Conservation (phyloP, 1,140 invertebrate species). For the Zaprionus camerounensis region DNA sequence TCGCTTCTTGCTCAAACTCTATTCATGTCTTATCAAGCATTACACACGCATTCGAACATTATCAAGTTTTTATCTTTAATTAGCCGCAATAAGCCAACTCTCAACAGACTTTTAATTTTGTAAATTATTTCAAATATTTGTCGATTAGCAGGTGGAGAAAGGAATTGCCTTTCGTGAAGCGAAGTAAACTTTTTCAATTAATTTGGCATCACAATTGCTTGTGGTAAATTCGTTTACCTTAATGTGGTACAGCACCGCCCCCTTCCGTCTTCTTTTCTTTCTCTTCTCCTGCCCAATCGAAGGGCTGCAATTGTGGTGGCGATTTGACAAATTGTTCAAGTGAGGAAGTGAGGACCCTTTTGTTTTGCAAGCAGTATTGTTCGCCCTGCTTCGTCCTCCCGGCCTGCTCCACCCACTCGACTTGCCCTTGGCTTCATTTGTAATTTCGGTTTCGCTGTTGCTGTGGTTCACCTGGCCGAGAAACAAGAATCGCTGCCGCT, state of each 20-base stretch:
- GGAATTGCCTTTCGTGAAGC: conserved; percentile 27
- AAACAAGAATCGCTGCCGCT: background rate
- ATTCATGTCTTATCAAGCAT: background rate
- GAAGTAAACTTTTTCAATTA: conserved; percentile 77
- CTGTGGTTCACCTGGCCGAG: conserved; percentile 8
- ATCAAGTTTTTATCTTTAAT: conserved; percentile 43
- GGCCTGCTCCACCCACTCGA: background rate
- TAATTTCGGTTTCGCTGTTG: conserved; percentile 55
- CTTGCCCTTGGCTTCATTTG: conserved; percentile 58
- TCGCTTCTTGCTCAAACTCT: background rate
- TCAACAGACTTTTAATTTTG: conserved; percentile 54
- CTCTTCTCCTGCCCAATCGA: conserved; percentile 45
- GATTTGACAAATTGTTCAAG: conserved; percentile 78
- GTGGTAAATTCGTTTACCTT: conserved; percentile 48
- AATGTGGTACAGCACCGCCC: conserved; percentile 30
- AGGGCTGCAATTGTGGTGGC: conserved; percentile 75
- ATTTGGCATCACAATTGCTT: conserved; percentile 52
- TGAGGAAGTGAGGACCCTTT: conserved; percentile 64
- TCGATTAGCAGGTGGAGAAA: conserved; percentile 52
- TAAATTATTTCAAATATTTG: conserved; percentile 79
- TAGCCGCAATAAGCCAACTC: conserved; percentile 43
- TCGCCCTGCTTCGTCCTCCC: background rate
- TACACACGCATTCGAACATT: conserved; percentile 4
- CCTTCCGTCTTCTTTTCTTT: background rate
- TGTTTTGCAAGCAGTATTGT: conserved; percentile 47